Base-by-base conservation (phyloP, 2,888 invertebrate genomes). In the Caenorhabditis uteleia region DNA sequence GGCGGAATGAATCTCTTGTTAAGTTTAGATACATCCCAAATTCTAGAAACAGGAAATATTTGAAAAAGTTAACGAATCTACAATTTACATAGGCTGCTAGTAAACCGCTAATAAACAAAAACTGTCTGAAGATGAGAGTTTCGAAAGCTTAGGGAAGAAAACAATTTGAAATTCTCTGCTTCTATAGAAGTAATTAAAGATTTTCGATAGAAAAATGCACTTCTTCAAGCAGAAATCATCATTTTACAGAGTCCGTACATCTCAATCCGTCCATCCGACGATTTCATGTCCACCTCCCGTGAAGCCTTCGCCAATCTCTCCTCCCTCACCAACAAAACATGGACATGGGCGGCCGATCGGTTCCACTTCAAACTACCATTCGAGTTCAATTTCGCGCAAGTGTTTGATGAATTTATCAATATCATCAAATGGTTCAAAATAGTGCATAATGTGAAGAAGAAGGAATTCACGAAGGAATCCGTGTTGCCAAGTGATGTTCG, bases 391-490 rank as follows among this genome's bases (percentile, higher is more conserved):
- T 85, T 85, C 76, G 84, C 84, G 18, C 74, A 71, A 4, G 84
- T 83, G 36, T 84, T 83, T 75, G 83, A 84, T 56, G 84, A 86
- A 85, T 79, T 85, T 48, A 88, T 95, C n/a, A 91, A 92, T 1
- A 87, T 93, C 27, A 89, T 91, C 81, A 97, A 95, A 84, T 98
- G 97, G 97, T 84, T 95, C 51, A 94, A 93, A 84, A 85, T 90
- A 61, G 88, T 93, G 12, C 72, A 72, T 50, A 58, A 60, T 29
- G 83, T 88, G 43, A 87, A 88, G 82, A 84, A 83, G 65, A 88
- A 88, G 46, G 88, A 89, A 0, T 90, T 90, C 80, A 90, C 89
- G 0, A 84, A 85, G 0, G 88, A 89, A 51, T 89, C 89, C 23
- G 89, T 89, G 0, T 84, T 95, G 50, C 93, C 95, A 0, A 90